Evolutionary conservation across 2,113 vertebrate genomes (phyloP).

Genomic region (Pygoscelis antarcticus): DNA sequence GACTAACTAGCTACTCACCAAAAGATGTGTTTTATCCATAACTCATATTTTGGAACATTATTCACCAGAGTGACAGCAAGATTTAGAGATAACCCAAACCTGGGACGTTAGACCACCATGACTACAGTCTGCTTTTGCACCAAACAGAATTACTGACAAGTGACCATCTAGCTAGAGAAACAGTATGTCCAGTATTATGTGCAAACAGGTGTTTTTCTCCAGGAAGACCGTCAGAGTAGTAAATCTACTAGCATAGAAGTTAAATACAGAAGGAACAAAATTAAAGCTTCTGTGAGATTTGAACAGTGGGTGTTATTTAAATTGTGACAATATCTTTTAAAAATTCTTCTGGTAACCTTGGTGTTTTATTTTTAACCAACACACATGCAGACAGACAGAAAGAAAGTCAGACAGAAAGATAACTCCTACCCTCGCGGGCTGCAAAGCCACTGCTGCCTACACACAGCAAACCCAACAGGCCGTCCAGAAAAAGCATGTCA

Average conservation of each 20-base stretch:
- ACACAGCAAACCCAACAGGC: conserved; percentile 52
- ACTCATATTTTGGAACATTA: background rate
- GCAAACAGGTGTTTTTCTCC: conserved; percentile 19
- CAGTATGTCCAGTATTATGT: background rate
- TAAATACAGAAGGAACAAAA: background rate
- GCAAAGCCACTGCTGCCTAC: conserved; percentile 69
- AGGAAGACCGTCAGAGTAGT: background rate
- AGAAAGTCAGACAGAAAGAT: conserved; percentile 52
- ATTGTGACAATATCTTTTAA: background rate
- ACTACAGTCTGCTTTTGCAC: background rate
- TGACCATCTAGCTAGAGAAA: background rate
- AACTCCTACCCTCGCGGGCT: conserved; percentile 43
- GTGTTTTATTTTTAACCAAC: conserved; percentile 60
- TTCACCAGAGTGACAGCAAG: background rate
- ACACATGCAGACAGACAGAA: conserved; percentile 52
- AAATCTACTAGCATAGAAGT: background rate
- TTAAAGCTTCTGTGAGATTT: background rate
- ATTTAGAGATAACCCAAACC: background rate
- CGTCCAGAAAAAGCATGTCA: conserved; percentile 61
- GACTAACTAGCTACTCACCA: background rate
- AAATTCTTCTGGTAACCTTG: conserved; percentile 13
- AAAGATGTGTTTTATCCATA: background rate
- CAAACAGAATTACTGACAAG: background rate
- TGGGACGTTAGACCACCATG: background rate
- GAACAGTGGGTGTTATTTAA: background rate